Evolutionary conservation across 2,888 invertebrate species (phyloP).

Genomic region (Perizoma flavofasciatum): DNA sequence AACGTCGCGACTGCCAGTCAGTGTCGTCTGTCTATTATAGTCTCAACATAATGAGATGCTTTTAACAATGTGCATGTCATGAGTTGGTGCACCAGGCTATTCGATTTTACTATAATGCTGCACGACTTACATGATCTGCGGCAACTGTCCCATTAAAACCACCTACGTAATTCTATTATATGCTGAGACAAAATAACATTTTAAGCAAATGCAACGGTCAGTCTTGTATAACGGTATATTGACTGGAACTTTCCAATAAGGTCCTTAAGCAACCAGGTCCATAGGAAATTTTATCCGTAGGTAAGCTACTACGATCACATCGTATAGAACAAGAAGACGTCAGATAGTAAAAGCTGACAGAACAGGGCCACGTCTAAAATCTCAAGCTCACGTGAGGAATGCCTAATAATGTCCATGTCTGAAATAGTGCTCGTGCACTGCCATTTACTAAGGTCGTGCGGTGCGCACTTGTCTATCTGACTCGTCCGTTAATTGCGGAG

Average conservation of each 20-base stretch:
- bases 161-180: slow-evolving; percentile 22
- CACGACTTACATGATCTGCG: slow-evolving; percentile 25
- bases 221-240: neutral
- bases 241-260: neutral
- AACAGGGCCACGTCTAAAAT: neutral
- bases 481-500: slow-evolving; percentile 67
- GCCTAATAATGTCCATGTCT: slow-evolving; percentile 4
- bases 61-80: slow-evolving; percentile 30
- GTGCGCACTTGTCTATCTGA: slow-evolving; percentile 59
- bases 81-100: slow-evolving; percentile 21
- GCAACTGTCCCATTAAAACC: slow-evolving; percentile 25
- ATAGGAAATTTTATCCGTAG: too few species aligned
- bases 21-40: slow-evolving; percentile 10
- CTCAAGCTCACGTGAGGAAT: slow-evolving; percentile 5
- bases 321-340: too few species aligned
- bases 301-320: too few species aligned
- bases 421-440: slow-evolving; percentile 6
- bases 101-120: slow-evolving; percentile 26
- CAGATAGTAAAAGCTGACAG: too few species aligned
- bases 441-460: slow-evolving; percentile 43
- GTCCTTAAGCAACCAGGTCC: too few species aligned
- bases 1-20: slow-evolving; percentile 20
- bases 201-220: neutral
- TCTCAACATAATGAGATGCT: slow-evolving; percentile 19
- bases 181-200: slow-evolving; percentile 14